Base-by-base conservation (phyloP, 2,888 invertebrate genomes). In the Parochlus steinenii region DNA sequence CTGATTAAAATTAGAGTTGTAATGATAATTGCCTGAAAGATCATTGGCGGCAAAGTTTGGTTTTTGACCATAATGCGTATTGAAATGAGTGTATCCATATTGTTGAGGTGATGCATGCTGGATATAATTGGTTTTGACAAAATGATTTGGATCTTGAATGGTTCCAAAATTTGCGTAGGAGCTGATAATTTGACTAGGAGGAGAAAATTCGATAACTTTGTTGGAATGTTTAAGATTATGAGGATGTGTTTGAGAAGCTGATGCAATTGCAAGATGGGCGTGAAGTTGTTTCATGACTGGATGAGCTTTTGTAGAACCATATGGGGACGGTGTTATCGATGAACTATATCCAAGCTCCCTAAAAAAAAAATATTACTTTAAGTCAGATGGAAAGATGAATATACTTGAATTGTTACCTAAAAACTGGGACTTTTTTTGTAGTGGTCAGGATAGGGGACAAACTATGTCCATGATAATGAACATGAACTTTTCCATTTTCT, bases 241-340 rank as follows among this genome's bases (percentile, higher is more conserved):
- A 24, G 20, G 37, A 28, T 23, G 30, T n/a, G 16, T 26, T 20
- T 18, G 40, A 12, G 27, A 33, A 4, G 20, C 24, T 8, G 36
- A 15, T 7, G 39, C 39, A 10, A 40, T 22, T 8, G 41, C 38
- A 28, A 43, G 31, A 31, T 41, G 43, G 10, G 39, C 35, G 28
- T 41, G 37, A 20, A 37, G 28, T 32, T 43, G 41, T 16, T 30
- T 38, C 26, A 41, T 38, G 3, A 42, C 39, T 7, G 39, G 40
- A 36, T 43, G 40, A 6, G 40, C 36, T 31, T 37, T 37, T 31
- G 29, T 28, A 10, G 14, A 11, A 6, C 5, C 10, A 15, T 10
- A n/a, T 11, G 36, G 20, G 6, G 23, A 18, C 5, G 29, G 36
- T 5, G 36, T 36, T 10, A 30, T 25, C 22, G 36, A 36, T 16